A percentile compares a stretch with the other conserved stretches of the same genome.
These are phyloP conservation scores for Orthonychiurus folsomi DNA, from an alignment of 2,888 invertebrate genomes.

Conservation along the genomic window DNA sequence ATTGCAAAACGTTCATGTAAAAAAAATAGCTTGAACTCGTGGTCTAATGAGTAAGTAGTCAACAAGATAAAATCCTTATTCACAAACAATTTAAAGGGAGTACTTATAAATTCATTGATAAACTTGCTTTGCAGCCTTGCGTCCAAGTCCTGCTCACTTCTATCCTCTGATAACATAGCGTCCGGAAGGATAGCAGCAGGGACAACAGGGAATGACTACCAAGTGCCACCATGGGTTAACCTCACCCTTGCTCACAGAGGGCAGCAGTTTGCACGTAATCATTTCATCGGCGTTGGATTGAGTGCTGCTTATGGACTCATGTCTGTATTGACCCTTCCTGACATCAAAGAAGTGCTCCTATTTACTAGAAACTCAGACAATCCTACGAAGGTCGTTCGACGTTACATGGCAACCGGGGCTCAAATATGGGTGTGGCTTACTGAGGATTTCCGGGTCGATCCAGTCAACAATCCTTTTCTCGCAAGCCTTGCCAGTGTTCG, in stretches of 20 bases:
- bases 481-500: conserved; percentile 1
- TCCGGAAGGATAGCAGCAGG: background rate
- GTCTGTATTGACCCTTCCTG: background rate
- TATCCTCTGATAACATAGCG: conserved; percentile 13
- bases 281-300: background rate
- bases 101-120: no score
- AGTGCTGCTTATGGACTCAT: background rate
- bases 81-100: no score
- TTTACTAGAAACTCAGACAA: background rate
- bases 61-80: no score
- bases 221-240: conserved; percentile 1
- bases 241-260: background rate
- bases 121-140: no score
- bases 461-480: background rate
- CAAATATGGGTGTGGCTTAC: background rate
- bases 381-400: background rate
- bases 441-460: background rate
- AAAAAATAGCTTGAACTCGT: no score
- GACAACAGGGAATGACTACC: background rate
- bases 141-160: no score
- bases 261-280: background rate
- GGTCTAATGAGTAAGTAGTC: no score
- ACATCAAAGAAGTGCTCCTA: background rate
- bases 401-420: conserved; percentile 3
- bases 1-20: no score